Percentiles rank a stretch among this genome's conserved stretches.
Conservation (phyloP, 2,888 invertebrate species). For the Stegana nigrithorax region DNA sequence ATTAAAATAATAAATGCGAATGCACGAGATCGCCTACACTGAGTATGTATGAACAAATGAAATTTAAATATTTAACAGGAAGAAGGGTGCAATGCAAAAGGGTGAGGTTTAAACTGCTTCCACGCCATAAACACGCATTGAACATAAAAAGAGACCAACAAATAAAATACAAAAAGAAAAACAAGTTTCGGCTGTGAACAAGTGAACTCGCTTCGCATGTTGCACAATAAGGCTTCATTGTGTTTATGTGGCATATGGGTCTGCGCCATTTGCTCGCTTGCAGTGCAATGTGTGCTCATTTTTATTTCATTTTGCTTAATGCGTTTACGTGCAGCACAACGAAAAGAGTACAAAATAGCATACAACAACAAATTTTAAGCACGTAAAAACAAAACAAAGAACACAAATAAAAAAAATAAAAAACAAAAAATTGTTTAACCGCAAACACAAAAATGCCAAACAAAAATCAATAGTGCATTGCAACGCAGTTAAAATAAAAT, state of each 20-base stretch:
- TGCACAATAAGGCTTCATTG: not conserved
- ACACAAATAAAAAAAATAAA: not conserved
- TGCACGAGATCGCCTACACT: too few relatives aligned
- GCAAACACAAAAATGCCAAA: slow-evolving; percentile 16
- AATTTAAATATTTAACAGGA: too few relatives aligned
- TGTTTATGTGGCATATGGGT: not conserved
- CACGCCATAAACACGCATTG: not conserved
- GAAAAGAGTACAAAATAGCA: too few relatives aligned
- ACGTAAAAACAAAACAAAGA: too few relatives aligned
- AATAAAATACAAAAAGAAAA: not conserved
- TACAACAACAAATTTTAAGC: too few relatives aligned
- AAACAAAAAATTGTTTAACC: not conserved
- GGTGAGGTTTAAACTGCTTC: too few relatives aligned
- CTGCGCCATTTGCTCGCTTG: not conserved
- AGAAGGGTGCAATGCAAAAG: not conserved
- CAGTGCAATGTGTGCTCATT: not conserved
- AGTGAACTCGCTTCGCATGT: not conserved
- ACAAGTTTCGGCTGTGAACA: not conserved
- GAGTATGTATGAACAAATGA: too few relatives aligned
- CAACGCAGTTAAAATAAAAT: not conserved
- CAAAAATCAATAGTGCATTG: slow-evolving; percentile 13
- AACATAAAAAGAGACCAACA: not conserved
- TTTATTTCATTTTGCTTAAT: not conserved
- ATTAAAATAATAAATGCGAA: too few relatives aligned
- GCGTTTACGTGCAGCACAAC: slow-evolving; percentile 1